Base-by-base conservation (phyloP, 2,888 invertebrate species). In the Desoria tigrina region DNA sequence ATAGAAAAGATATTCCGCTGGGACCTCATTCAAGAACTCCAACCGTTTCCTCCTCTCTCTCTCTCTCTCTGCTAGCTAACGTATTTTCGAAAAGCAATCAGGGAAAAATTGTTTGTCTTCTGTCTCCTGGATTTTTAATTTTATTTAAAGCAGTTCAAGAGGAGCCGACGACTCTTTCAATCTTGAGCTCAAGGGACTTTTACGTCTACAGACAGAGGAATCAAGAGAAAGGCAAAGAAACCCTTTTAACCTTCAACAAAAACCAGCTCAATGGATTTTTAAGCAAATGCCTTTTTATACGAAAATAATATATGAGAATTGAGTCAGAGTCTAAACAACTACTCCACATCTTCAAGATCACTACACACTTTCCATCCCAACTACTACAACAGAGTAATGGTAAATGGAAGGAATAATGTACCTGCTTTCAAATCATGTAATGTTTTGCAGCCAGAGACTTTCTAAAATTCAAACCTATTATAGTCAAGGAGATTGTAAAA, bases 61-160 rank as follows among this genome's bases (percentile, higher is more conserved):
- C n/a, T n/a, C n/a, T n/a, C n/a, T n/a, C n/a, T n/a, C n/a, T n/a
- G n/a, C n/a, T n/a, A n/a, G n/a, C n/a, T 26, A 49, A 49, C 39
- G 18, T 28, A 39, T 24, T 50, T 58, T 24, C 32, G 55, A 63
- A 72, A 69, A 68, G 72, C 63, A 72, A 72, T 69, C 68, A 68
- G 56, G 37, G 56, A 50, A 67, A 65, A 65, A 65, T 56, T 72
- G 69, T 72, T 72, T 69, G 66, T 65, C 63, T 63, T 61, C 45
- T 62, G 32, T 65, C 65, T 72, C 61, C 18, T 67, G 59, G 61
- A 62, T 66, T 72, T 67, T 72, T 71, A 71, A 71, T 71, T 71
- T 72, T 63, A 68, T 72, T 69, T 72, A 68, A 66, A 67, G 64
- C 61, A 61, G 57, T 54, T 37, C 64, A 39, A 62, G 49, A n/a